phyloP scores from a whole-genome alignment of 2,113 vertebrate genomes.

The Baryphthengus martii region DNA sequence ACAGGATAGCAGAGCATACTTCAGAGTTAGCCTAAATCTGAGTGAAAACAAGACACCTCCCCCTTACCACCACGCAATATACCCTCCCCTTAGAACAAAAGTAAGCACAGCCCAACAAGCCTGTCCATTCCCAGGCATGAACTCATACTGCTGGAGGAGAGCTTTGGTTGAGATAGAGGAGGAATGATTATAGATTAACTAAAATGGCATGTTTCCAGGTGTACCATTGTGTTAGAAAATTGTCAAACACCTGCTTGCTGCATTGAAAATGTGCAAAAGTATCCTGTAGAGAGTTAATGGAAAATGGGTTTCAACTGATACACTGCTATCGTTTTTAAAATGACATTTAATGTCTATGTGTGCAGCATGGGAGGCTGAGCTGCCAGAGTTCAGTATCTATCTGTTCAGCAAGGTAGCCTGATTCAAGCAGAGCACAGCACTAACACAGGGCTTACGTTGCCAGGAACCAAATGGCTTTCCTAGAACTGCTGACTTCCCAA shows the following conservation, averaged over 20 bases:
- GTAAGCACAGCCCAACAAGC: background rate
- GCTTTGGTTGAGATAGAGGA: background rate
- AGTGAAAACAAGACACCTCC: background rate
- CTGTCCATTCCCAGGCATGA: background rate
- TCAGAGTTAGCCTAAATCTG: background rate
- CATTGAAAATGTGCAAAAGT: background rate
- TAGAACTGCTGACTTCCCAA: background rate
- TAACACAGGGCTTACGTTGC: background rate
- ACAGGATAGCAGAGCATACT: background rate
- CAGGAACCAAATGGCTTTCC: background rate
- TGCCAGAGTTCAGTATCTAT: background rate
- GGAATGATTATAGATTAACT: background rate
- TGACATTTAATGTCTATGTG: background rate
- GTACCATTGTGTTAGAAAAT: background rate
- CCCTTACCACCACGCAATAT: background rate
- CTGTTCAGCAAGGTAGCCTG: background rate
- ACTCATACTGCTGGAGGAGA: background rate
- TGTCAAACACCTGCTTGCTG: background rate
- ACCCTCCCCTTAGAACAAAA: background rate
- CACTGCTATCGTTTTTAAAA: background rate
- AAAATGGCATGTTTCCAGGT: background rate
- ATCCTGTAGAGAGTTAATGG: background rate
- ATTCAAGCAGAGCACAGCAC: background rate
- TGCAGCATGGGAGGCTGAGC: background rate
- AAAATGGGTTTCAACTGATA: background rate